A percentile compares a stretch with the other conserved stretches of the same genome.
phyloP scores from a whole-genome alignment of 2,797 vertebrate species.

The Poeciliopsis paucimaculata region DNA sequence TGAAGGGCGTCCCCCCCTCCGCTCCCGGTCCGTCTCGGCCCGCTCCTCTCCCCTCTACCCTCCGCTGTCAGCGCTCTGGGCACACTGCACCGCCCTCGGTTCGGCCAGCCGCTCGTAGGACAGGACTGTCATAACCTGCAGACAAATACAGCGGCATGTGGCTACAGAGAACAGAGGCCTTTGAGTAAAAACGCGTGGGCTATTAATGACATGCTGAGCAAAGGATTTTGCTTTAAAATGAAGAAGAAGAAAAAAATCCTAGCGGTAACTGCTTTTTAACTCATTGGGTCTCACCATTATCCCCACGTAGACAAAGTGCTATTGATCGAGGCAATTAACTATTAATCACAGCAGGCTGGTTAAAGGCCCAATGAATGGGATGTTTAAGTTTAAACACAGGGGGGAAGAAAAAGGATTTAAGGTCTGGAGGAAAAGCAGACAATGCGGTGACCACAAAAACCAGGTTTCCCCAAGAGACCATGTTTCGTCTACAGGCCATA shows the following conservation, averaged over 20 bases:
- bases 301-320: background rate
- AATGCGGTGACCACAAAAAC: background rate
- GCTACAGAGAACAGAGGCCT: constrained; percentile 40
- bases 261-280: constrained; percentile 17
- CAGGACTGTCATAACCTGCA: constrained; percentile 83
- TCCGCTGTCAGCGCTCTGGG: constrained; percentile 72
- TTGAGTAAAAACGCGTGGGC: constrained; percentile 21
- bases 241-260: constrained; percentile 1
- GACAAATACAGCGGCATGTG: constrained; percentile 25
- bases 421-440: background rate
- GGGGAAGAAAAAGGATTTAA: background rate
- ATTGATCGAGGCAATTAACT: background rate
- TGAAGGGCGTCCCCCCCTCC: constrained; percentile 30
- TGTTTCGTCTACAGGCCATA: background rate
- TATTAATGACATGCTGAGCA: constrained; percentile 52
- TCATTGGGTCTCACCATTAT: background rate
- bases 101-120: constrained; percentile 83
- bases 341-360: background rate
- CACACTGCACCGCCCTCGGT: constrained; percentile 69
- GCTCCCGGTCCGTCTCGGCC: constrained; percentile 9
- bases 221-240: constrained; percentile 27
- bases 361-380: background rate
- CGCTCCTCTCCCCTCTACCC: constrained; percentile 51
- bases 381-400: background rate
- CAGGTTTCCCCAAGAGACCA: background rate